A percentile compares a stretch with the other conserved stretches of the same genome.
phyloP scores from a whole-genome alignment of 1,140 invertebrate genomes.

The Papilio glaucus region DNA sequence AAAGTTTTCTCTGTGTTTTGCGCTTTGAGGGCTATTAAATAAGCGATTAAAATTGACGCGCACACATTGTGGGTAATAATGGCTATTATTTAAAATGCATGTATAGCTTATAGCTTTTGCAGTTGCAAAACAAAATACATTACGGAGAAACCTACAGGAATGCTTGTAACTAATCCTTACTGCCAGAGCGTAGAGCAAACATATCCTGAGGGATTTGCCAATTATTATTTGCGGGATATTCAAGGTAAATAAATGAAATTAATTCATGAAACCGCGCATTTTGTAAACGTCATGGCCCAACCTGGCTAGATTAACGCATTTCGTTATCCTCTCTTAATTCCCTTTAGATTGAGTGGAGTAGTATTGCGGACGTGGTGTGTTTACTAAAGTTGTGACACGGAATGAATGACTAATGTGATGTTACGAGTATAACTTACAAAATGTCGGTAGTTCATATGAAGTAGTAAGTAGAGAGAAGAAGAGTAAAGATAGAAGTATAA shows the following conservation, averaged over 20 bases:
- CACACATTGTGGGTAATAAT: neutral
- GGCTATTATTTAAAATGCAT: neutral
- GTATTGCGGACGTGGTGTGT: neutral
- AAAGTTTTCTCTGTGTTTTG: neutral
- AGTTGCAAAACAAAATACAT: no score
- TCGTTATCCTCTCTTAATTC: constrained; percentile 15
- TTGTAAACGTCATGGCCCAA: neutral
- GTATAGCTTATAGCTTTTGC: no score
- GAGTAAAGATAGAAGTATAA: no score
- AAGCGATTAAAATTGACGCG: neutral
- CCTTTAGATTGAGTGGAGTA: constrained; percentile 18
- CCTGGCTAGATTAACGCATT: neutral
- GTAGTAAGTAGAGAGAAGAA: no score
- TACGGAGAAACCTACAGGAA: no score
- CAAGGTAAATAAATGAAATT: no score
- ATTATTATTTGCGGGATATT: no score
- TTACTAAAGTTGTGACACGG: neutral
- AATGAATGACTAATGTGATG: neutral
- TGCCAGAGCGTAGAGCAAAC: no score
- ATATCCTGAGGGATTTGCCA: no score
- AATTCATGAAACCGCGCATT: neutral
- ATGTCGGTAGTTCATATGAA: neutral
- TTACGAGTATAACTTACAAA: neutral
- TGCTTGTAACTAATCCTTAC: no score
- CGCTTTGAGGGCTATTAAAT: neutral